Conservation (phyloP, 2,888 invertebrate species). For the Anagyrus pseudococci region DNA sequence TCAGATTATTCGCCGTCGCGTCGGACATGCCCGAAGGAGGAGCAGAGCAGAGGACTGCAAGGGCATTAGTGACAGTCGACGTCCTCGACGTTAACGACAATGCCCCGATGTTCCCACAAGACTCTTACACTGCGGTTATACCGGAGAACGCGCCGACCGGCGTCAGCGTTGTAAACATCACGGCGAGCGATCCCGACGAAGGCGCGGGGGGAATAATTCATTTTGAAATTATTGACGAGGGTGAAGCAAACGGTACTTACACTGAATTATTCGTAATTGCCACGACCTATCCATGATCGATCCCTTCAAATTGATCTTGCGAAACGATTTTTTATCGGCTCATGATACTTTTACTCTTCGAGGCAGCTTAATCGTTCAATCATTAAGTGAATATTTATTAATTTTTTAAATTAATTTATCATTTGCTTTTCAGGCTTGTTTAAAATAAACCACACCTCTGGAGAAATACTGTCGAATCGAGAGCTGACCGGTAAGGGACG, state of each 20-base stretch:
- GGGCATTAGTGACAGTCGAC: constrained; percentile 72
- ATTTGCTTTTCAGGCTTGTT: constrained; percentile 67
- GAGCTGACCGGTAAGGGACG: constrained; percentile 78
- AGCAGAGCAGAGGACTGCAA: constrained; percentile 71
- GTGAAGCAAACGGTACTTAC: constrained; percentile 71
- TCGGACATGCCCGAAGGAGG: constrained; percentile 77
- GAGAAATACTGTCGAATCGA: constrained; percentile 72
- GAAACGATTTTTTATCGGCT: too few relatives aligned
- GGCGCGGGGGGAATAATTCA: constrained; percentile 74
- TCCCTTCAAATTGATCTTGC: too few relatives aligned
- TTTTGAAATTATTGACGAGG: constrained; percentile 77
- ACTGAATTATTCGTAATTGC: too few relatives aligned
- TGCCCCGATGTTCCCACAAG: constrained; percentile 72
- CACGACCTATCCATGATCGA: too few relatives aligned
- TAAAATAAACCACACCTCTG: constrained; percentile 70
- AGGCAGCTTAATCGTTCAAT: too few relatives aligned
- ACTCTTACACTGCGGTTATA: constrained; percentile 75
- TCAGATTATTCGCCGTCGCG: constrained; percentile 76
- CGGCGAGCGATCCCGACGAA: constrained; percentile 80
- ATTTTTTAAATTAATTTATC: constrained; percentile 14
- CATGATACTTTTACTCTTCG: too few relatives aligned
- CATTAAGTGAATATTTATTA: constrained; percentile 2
- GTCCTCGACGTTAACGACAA: constrained; percentile 83
- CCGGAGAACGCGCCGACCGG: constrained; percentile 77
- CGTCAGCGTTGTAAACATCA: constrained; percentile 71